A percentile compares a stretch with the other conserved stretches of the same genome.
These are phyloP conservation scores for Phlogophora meticulosa DNA, from an alignment of 2,888 invertebrate genomes.

Conservation along the genomic window DNA sequence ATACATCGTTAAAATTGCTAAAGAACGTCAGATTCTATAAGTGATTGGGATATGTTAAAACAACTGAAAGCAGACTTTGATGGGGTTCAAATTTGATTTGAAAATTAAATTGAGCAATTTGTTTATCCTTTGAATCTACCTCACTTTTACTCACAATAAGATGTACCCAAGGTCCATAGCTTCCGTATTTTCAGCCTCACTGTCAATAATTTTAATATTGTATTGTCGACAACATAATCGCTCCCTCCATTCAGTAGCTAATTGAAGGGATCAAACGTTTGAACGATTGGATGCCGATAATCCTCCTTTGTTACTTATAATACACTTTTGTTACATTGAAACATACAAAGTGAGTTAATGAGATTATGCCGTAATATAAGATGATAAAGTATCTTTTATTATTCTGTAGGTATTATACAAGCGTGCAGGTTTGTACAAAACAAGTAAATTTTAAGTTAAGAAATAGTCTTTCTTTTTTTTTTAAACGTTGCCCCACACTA, in stretches of 20 bases:
- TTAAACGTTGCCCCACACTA: no score
- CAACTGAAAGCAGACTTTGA: no score
- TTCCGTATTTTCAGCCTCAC: neutral
- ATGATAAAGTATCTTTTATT: neutral
- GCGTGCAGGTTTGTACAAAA: neutral
- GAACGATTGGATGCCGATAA: conserved; percentile 58
- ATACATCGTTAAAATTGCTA: no score
- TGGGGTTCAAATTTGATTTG: no score
- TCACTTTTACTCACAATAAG: no score
- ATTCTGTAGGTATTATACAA: conserved; percentile 6
- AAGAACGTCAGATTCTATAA: no score
- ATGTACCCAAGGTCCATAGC: neutral
- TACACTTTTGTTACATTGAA: conserved; percentile 52
- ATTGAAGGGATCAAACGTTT: conserved; percentile 61
- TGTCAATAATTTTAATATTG: conserved; percentile 39
- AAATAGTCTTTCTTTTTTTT: no score
- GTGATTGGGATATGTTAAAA: no score
- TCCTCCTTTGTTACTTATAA: conserved; percentile 51
- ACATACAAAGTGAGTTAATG: conserved; percentile 47
- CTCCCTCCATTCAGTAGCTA: conserved; percentile 37
- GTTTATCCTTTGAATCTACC: no score
- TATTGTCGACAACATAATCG: conserved; percentile 37
- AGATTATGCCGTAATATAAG: conserved; percentile 31
- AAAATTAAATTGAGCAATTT: no score
- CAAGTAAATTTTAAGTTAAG: no score